Evolutionary conservation across 2,888 invertebrate species (phyloP).

Genomic region (Crioceris asparagi): DNA sequence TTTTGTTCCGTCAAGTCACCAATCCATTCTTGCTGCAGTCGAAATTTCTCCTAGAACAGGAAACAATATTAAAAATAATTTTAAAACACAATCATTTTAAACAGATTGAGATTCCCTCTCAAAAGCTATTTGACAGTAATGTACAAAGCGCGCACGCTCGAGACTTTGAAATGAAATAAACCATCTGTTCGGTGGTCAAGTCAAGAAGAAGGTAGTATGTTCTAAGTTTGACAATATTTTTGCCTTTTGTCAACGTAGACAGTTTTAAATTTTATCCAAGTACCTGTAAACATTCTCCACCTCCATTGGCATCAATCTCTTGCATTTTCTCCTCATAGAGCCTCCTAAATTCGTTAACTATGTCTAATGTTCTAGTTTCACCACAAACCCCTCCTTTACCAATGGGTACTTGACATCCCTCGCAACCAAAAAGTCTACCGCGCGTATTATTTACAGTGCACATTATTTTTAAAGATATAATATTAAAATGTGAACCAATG

Average conservation of each 20-base stretch:
- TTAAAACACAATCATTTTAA: no score
- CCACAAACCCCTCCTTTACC: conserved; percentile 26
- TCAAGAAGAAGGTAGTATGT: no score
- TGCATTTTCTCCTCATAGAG: conserved; percentile 52
- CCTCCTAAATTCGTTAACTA: conserved; percentile 49
- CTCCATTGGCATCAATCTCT: conserved; percentile 43
- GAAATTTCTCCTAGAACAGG: conserved; percentile 48
- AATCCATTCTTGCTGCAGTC: conserved; percentile 55
- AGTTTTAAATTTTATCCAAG: no score
- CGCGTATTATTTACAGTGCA: conserved; percentile 13
- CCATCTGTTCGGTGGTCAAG: no score
- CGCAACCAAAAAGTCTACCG: conserved; percentile 15
- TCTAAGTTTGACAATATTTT: no score
- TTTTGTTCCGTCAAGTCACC: conserved; percentile 58
- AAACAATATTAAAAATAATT: no score
- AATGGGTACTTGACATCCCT: conserved; percentile 23
- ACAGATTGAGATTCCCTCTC: no score
- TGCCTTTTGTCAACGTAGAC: no score
- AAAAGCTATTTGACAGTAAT: no score
- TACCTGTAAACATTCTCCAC: conserved; percentile 35
- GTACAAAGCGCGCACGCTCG: no score
- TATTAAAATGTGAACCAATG: no score
- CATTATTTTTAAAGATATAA: conserved; percentile 9
- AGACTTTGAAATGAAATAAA: no score
- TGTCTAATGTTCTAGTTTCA: conserved; percentile 37